These are phyloP conservation scores for Aphidius gifuensis DNA, from an alignment of 1,140 invertebrate genomes.

Conservation along the genomic window DNA sequence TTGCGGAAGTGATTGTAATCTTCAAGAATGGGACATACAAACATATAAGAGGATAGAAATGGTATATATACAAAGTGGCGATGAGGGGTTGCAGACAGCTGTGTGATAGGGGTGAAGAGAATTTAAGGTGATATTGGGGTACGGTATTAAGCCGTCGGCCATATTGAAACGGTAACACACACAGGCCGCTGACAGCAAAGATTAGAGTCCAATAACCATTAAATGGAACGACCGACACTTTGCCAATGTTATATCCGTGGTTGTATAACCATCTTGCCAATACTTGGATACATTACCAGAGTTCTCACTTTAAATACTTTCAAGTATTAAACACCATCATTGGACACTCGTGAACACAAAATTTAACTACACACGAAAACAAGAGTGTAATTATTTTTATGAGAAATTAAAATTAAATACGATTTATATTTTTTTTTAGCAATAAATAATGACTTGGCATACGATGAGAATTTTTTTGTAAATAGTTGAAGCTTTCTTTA, in stretches of 20 bases:
- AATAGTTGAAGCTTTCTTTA: too few relatives aligned
- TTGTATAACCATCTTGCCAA: not conserved
- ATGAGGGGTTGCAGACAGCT: not conserved
- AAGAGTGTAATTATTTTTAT: too few relatives aligned
- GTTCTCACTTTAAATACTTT: slow-evolving; percentile 1
- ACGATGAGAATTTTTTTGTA: too few relatives aligned
- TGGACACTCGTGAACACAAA: slow-evolving; percentile 31
- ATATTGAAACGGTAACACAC: slow-evolving; percentile 50
- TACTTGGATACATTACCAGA: not conserved
- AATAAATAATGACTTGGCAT: too few relatives aligned
- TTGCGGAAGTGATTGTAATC: slow-evolving; percentile 37
- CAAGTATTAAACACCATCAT: slow-evolving; percentile 16
- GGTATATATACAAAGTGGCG: not conserved
- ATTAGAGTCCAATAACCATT: slow-evolving; percentile 53
- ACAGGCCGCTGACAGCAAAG: slow-evolving; percentile 47
- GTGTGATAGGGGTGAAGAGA: slow-evolving; percentile 1
- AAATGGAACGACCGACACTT: slow-evolving; percentile 50
- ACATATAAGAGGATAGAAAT: not conserved
- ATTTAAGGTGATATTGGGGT: slow-evolving; percentile 1
- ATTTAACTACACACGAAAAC: not conserved
- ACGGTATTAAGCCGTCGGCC: slow-evolving; percentile 25
- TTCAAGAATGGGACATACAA: slow-evolving; percentile 12
- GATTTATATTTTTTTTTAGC: too few relatives aligned
- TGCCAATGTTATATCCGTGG: slow-evolving; percentile 23
- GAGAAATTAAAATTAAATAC: too few relatives aligned